Conservation (phyloP, 2,888 invertebrate genomes). For the Catocala nupta region DNA sequence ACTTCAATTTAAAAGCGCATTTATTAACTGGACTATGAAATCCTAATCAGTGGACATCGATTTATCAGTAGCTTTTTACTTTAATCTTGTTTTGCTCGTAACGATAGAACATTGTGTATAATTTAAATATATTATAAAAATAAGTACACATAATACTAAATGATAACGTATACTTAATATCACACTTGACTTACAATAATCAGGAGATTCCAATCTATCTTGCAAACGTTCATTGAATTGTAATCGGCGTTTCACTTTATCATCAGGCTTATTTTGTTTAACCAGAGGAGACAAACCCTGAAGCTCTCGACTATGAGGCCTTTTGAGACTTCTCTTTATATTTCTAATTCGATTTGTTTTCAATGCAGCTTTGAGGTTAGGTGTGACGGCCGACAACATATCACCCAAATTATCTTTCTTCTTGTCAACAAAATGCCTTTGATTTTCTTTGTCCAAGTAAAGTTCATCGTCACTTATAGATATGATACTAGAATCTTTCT, state of each 20-base stretch:
- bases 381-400: conserved; percentile 56
- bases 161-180: background rate
- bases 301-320: conserved; percentile 77
- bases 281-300: conserved; percentile 66
- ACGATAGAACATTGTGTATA: too few relatives aligned
- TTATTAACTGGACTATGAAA: too few relatives aligned
- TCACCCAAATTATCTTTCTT: conserved; percentile 46
- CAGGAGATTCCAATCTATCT: conserved; percentile 58
- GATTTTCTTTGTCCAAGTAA: conserved; percentile 25
- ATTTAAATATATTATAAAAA: too few relatives aligned
- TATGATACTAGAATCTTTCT: conserved; percentile 47
- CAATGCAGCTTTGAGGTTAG: conserved; percentile 51
- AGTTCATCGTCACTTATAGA: conserved; percentile 61
- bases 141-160: too few relatives aligned
- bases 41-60: too few relatives aligned
- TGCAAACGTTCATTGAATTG: conserved; percentile 56
- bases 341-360: conserved; percentile 67
- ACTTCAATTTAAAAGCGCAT: too few relatives aligned
- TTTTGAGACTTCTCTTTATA: conserved; percentile 75
- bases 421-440: conserved; percentile 33
- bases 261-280: conserved; percentile 54
- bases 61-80: too few relatives aligned
- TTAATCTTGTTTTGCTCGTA: too few relatives aligned
- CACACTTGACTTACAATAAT: conserved; percentile 64
- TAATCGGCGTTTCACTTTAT: conserved; percentile 62